A percentile compares a stretch with the other conserved stretches of the same genome.
Conservation (phyloP, 2,797 vertebrate genomes). For the Acipenser oxyrinchus region DNA sequence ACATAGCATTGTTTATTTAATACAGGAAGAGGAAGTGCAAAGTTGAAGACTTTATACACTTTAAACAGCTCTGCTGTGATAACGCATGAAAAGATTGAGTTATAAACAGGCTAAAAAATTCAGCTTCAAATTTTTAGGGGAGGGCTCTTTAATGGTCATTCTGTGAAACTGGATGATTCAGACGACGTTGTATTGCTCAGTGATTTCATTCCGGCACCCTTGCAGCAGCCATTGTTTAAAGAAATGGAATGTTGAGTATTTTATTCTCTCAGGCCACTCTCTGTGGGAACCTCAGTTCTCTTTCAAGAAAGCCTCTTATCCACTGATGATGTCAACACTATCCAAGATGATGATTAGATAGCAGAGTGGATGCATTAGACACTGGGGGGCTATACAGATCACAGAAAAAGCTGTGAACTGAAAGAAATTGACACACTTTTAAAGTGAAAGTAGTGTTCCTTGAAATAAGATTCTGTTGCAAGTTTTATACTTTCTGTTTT, state of each 20-base stretch:
- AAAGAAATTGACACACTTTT: conserved; percentile 15
- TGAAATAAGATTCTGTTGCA: neutral
- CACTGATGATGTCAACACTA: conserved; percentile 46
- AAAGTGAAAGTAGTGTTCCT: conserved; percentile 9
- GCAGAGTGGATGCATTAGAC: conserved; percentile 41
- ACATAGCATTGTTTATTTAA: too few species aligned
- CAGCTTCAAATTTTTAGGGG: neutral
- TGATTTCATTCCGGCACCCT: conserved; percentile 44
- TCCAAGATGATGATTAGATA: conserved; percentile 43
- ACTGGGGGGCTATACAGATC: conserved; percentile 48
- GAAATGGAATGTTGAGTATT: conserved; percentile 61
- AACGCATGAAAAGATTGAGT: too few species aligned
- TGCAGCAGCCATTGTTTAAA: conserved; percentile 45
- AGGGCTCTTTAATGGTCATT: conserved; percentile 55
- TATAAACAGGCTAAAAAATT: conserved; percentile 42
- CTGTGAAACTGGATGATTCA: conserved; percentile 49
- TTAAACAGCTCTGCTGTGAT: too few species aligned
- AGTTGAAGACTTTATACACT: too few species aligned
- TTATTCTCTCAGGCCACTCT: conserved; percentile 53
- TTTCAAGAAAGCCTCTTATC: conserved; percentile 43
- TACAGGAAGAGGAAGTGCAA: too few species aligned
- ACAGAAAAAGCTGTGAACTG: conserved; percentile 25
- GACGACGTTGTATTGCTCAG: conserved; percentile 45
- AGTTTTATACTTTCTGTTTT: neutral
- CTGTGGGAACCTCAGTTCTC: conserved; percentile 56